A percentile compares a stretch with the other conserved stretches of the same genome.
Evolutionary conservation across 1,140 invertebrate species (phyloP).

Genomic region (Pseudomyrmex cubaensis): DNA sequence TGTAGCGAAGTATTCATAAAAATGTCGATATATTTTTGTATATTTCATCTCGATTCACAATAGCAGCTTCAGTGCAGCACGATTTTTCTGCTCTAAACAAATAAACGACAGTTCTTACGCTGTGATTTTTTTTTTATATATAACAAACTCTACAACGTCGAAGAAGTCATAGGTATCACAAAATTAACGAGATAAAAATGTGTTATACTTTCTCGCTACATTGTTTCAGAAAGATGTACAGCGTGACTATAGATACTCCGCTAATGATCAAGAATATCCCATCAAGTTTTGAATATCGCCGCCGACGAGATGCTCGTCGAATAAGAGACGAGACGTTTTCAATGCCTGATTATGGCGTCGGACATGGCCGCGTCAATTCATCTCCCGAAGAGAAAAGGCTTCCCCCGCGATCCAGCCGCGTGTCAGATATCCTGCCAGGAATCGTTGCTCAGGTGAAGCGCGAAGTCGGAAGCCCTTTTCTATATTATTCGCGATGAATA

Average conservation of each 20-base stretch:
- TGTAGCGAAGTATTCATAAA: conserved; percentile 3
- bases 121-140: too few species aligned
- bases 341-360: conserved; percentile 62
- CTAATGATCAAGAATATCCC: conserved; percentile 52
- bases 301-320: conserved; percentile 66
- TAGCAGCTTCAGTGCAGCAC: conserved; percentile 13
- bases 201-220: background rate
- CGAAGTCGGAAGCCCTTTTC: conserved; percentile 76
- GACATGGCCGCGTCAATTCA: conserved; percentile 65
- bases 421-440: conserved; percentile 66
- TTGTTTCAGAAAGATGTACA: background rate
- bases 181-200: too few species aligned
- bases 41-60: background rate
- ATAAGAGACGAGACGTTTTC: conserved; percentile 44
- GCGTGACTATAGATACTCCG: background rate
- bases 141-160: too few species aligned
- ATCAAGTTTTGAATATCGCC: conserved; percentile 48
- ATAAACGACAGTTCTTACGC: background rate
- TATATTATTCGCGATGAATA: conserved; percentile 85
- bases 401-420: conserved; percentile 46
- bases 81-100: background rate
- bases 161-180: too few species aligned
- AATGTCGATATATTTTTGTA: conserved; percentile 15
- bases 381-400: conserved; percentile 58
- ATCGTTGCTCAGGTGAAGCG: conserved; percentile 68